These are phyloP conservation scores for Dipodomys stephensi DNA, from an alignment of 2,113 vertebrate species.

Conservation along the genomic window DNA sequence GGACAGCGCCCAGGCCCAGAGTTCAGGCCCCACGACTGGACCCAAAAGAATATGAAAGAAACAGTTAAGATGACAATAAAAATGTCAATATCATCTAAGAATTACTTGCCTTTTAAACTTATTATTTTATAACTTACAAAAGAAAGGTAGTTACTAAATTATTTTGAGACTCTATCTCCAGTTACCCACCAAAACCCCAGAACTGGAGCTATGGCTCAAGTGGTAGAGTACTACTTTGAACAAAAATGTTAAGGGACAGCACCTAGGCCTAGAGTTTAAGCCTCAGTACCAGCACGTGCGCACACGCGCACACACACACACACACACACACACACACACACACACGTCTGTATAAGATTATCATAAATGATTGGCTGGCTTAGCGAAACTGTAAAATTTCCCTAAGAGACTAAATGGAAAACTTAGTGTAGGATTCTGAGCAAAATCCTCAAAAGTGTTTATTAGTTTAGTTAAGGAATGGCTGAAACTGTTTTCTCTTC, in stretches of 20 bases:
- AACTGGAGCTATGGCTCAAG: too few relatives aligned
- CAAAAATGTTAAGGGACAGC: too few relatives aligned
- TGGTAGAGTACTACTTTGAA: too few relatives aligned
- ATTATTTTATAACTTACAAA: constrained; percentile 21
- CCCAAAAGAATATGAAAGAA: constrained; percentile 49
- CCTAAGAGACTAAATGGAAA: constrained; percentile 33
- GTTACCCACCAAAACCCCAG: too few relatives aligned
- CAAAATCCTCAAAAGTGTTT: not conserved
- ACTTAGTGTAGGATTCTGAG: not conserved
- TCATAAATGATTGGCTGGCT: not conserved
- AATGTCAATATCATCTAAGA: not conserved
- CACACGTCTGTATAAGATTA: too few relatives aligned
- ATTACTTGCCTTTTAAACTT: constrained; percentile 38
- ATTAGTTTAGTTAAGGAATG: not conserved
- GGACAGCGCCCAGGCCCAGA: too few relatives aligned
- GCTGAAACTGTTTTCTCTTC: not conserved
- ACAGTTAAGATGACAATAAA: constrained; percentile 36
- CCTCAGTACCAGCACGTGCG: too few relatives aligned
- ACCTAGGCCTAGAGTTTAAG: too few relatives aligned
- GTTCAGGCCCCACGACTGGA: too few relatives aligned
- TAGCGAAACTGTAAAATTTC: constrained; percentile 20
- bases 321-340: too few relatives aligned
- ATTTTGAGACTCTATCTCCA: not conserved
- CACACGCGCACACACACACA: too few relatives aligned
- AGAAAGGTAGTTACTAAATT: constrained; percentile 19